Conservation (phyloP, 2,888 invertebrate genomes). For the Galeopsomyia nigrocyanea region DNA sequence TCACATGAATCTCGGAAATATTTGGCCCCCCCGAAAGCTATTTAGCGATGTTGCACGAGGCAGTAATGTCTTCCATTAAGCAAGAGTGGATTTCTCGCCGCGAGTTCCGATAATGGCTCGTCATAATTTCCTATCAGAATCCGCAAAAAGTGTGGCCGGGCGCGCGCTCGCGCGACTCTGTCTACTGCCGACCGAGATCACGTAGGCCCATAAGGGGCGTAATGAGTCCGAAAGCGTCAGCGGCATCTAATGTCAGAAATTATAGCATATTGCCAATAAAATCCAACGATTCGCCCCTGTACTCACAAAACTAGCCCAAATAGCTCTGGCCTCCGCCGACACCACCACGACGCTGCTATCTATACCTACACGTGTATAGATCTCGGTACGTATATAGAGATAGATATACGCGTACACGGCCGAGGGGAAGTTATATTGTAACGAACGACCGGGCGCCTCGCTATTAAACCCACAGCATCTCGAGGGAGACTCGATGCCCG, state of each 20-base stretch:
- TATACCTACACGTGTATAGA: no score
- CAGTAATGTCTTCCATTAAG: conserved; percentile 29
- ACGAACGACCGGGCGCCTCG: conserved; percentile 60
- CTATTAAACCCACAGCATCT: conserved; percentile 33
- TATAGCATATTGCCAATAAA: conserved; percentile 70
- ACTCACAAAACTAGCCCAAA: conserved; percentile 53
- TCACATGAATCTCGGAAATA: conserved; percentile 48
- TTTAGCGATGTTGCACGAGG: conserved; percentile 5
- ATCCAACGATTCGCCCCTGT: conserved; percentile 55
- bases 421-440: conserved; percentile 58
- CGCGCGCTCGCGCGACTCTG: conserved; percentile 24
- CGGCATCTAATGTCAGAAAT: conserved; percentile 68
- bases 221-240: conserved; percentile 68
- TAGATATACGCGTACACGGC: conserved; percentile 3
- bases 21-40: conserved; percentile 38
- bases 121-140: conserved; percentile 65
- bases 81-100: conserved; percentile 22
- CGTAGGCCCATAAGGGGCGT: conserved; percentile 62
- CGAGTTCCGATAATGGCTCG: conserved; percentile 51
- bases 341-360: no score
- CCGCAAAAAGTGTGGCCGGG: conserved; percentile 56
- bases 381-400: not conserved
- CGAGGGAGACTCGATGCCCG: conserved; percentile 17
- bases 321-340: conserved; percentile 19
- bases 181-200: conserved; percentile 55